These are phyloP conservation scores for Bombus huntii DNA, from an alignment of 1,140 invertebrate genomes.

Conservation along the genomic window DNA sequence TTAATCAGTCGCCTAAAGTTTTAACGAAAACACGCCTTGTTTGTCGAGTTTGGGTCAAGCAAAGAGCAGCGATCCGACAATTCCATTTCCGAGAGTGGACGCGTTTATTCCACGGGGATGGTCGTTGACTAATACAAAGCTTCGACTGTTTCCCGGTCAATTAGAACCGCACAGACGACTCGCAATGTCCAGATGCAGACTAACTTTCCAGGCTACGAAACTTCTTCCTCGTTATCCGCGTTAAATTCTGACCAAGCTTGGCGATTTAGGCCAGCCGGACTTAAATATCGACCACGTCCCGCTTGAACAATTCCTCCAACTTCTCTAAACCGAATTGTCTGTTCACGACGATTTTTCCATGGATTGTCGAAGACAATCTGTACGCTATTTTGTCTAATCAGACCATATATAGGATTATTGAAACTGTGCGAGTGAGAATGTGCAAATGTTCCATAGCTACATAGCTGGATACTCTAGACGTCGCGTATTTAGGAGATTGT, in stretches of 20 bases:
- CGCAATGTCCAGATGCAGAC: background rate
- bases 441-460: too few species aligned
- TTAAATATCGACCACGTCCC: background rate
- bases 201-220: slow-evolving; percentile 36
- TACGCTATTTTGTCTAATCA: too few species aligned
- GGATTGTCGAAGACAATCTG: too few species aligned
- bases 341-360: background rate
- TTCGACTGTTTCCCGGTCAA: slow-evolving; percentile 60
- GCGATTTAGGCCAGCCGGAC: background rate
- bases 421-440: too few species aligned
- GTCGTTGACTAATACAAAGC: slow-evolving; percentile 47
- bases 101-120: slow-evolving; percentile 4
- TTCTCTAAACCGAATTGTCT: background rate
- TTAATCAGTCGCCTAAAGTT: slow-evolving; percentile 25
- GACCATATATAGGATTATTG: too few species aligned
- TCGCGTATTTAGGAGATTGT: too few species aligned
- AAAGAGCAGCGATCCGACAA: slow-evolving; percentile 18
- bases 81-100: slow-evolving; percentile 14
- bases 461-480: too few species aligned
- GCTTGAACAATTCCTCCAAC: background rate
- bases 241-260: background rate
- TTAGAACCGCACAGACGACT: slow-evolving; percentile 46
- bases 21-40: slow-evolving; percentile 25
- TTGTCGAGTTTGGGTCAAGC: slow-evolving; percentile 15
- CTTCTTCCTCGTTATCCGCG: slow-evolving; percentile 33